These are phyloP conservation scores for Rhinophrynus dorsalis DNA, from an alignment of 2,797 vertebrate species.

Conservation along the genomic window DNA sequence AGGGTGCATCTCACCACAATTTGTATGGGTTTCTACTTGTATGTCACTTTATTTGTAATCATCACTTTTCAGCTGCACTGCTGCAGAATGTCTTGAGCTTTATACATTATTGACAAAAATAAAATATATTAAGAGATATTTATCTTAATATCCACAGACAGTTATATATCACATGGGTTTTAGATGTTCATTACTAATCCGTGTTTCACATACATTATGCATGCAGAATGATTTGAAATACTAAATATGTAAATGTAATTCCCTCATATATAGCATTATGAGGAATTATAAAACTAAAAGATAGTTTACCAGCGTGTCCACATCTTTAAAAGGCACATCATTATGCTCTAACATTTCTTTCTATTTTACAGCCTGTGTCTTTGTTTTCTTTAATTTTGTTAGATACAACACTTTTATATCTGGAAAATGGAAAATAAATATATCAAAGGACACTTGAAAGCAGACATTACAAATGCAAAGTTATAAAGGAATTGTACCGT, in stretches of 20 bases:
- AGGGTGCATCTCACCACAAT: not conserved
- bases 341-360: too few species aligned
- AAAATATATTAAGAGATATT: not conserved
- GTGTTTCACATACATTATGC: not conserved
- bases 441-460: too few species aligned
- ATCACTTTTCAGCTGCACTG: not conserved
- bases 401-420: too few species aligned
- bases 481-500: too few species aligned
- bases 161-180: not conserved
- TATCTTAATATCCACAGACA: not conserved
- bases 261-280: not conserved
- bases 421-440: too few species aligned
- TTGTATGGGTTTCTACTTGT: not conserved
- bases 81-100: not conserved
- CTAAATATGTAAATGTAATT: constrained; percentile 5
- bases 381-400: too few species aligned
- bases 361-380: too few species aligned
- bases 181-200: not conserved
- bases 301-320: too few species aligned
- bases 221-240: not conserved
- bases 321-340: too few species aligned
- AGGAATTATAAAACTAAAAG: not conserved
- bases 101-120: not conserved
- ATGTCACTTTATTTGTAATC: not conserved
- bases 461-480: too few species aligned